phyloP scores from a whole-genome alignment of 2,888 invertebrate species.

The Aplocera efformata region DNA sequence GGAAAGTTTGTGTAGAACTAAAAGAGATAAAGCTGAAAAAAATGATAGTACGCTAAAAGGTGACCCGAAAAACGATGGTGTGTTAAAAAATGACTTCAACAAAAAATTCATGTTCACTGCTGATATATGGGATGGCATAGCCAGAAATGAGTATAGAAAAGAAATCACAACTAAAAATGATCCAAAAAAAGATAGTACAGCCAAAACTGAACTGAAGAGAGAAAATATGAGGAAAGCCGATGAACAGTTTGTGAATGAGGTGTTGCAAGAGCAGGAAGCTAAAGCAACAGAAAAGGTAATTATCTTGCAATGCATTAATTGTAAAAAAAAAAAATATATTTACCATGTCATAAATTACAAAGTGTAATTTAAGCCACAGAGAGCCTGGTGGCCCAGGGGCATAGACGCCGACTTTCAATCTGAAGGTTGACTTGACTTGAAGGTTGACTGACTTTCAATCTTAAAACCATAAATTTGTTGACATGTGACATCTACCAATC shows the following conservation, averaged over 20 bases:
- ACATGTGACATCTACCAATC: no score
- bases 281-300: conserved; percentile 26
- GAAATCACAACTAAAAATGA: conserved; percentile 1
- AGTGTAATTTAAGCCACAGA: no score
- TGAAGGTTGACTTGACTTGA: no score
- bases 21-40: conserved; percentile 14
- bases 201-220: conserved; percentile 19
- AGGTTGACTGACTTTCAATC: no score
- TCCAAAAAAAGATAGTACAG: conserved; percentile 2
- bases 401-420: no score
- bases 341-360: no score
- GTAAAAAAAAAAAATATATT: no score
- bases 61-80: conserved; percentile 2
- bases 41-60: conserved; percentile 9
- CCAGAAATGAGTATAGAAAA: conserved; percentile 2
- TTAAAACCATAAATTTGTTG: no score
- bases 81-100: conserved; percentile 11
- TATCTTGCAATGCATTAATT: background rate
- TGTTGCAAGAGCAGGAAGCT: conserved; percentile 26
- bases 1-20: background rate
- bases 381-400: no score
- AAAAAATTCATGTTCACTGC: conserved; percentile 6
- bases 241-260: conserved; percentile 19
- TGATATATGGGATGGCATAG: no score
- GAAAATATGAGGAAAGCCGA: conserved; percentile 17